Conservation (phyloP, 2,113 vertebrate genomes). For the Myiozetetes cayanensis region DNA sequence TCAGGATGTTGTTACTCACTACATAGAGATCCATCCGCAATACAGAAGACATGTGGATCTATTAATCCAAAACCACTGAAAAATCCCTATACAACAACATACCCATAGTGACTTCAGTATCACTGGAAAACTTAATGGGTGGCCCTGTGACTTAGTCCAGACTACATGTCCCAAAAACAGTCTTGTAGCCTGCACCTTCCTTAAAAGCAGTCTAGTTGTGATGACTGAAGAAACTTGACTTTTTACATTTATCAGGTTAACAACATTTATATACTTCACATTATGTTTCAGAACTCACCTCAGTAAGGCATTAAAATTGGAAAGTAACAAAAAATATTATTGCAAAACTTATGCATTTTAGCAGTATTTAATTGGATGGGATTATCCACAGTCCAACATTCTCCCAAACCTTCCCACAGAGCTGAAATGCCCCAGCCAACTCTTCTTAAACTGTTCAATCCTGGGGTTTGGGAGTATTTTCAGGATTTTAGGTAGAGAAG, state of each 20-base stretch:
- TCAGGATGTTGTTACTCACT: background rate
- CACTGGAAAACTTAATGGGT: background rate
- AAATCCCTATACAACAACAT: background rate
- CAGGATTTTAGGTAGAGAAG: background rate
- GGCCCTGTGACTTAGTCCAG: background rate
- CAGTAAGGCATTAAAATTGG: background rate
- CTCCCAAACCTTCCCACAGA: background rate
- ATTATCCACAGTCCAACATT: background rate
- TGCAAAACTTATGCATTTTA: background rate
- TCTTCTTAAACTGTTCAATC: background rate
- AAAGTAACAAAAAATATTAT: background rate
- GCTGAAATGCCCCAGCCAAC: background rate
- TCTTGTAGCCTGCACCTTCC: background rate
- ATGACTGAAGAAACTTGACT: background rate
- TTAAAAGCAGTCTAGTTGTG: background rate
- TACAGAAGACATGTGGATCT: background rate
- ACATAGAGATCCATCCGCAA: background rate
- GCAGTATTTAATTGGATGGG: background rate
- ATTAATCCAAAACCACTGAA: background rate
- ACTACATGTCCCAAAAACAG: background rate
- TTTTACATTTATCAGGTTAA: background rate
- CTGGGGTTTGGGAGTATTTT: background rate
- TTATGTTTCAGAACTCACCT: background rate
- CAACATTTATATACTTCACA: background rate
- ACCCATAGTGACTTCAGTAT: background rate